phyloP scores from a whole-genome alignment of 2,888 invertebrate species.

The Girardia tigrina region DNA sequence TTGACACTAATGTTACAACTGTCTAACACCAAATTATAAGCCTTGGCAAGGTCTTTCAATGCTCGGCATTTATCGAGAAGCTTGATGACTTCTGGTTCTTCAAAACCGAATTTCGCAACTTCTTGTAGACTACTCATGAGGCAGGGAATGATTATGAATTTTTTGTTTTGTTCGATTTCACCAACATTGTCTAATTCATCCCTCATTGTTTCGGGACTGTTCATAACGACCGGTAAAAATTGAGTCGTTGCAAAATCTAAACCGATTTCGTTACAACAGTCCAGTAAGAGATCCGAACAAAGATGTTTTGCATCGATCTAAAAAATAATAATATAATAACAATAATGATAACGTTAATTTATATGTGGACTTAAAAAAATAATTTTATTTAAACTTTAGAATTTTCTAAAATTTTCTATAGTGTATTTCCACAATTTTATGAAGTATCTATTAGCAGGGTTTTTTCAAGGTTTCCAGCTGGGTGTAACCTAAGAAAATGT shows the following conservation, averaged over 20 bases:
- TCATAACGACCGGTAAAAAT: slow-evolving; percentile 27
- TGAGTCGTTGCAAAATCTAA: not conserved
- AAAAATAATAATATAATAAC: not conserved
- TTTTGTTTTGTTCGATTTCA: slow-evolving; percentile 21
- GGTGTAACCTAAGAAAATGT: too few relatives aligned
- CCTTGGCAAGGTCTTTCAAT: not conserved
- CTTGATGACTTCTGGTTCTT: slow-evolving; percentile 26
- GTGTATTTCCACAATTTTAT: too few relatives aligned
- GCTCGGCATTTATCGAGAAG: slow-evolving; percentile 25
- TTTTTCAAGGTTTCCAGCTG: too few relatives aligned
- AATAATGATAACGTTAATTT: not conserved
- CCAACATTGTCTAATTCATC: slow-evolving; percentile 33
- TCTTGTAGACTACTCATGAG: slow-evolving; percentile 27
- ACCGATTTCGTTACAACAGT: slow-evolving; percentile 1
- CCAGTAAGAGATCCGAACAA: slow-evolving; percentile 29
- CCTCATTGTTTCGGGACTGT: slow-evolving; percentile 31
- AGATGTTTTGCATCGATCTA: slow-evolving; percentile 29
- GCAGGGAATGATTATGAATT: slow-evolving; percentile 31
- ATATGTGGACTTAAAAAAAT: not conserved
- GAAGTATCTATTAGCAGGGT: too few relatives aligned
- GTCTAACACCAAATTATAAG: not conserved
- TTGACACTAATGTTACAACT: not conserved
- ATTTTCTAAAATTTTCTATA: too few relatives aligned
- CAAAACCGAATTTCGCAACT: slow-evolving; percentile 28
- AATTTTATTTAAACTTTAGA: not conserved